Evolutionary conservation across 2,888 invertebrate species (phyloP).

Genomic region (Drosophila acutilabella): DNA sequence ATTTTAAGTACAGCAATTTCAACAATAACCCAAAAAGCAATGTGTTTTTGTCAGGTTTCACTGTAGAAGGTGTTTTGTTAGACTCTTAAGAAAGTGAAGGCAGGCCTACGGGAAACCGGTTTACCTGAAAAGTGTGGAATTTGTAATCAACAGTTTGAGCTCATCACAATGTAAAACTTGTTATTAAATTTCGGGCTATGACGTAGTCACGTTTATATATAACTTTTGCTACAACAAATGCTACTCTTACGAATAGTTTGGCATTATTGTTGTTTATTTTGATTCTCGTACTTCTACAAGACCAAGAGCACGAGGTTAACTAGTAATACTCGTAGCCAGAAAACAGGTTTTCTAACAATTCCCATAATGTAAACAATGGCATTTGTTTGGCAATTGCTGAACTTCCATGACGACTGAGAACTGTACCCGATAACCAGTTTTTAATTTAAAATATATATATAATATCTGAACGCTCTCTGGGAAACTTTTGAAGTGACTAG

Average conservation of each 20-base stretch:
- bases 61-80: slow-evolving; percentile 30
- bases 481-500: slow-evolving; percentile 17
- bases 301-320: slow-evolving; percentile 59
- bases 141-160: slow-evolving; percentile 29
- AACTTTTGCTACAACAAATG: neutral
- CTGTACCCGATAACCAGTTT: slow-evolving; percentile 41
- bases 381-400: slow-evolving; percentile 40
- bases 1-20: neutral
- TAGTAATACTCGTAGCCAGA: slow-evolving; percentile 49
- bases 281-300: slow-evolving; percentile 35
- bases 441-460: neutral
- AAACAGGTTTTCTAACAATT: slow-evolving; percentile 47
- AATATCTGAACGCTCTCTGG: neutral
- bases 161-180: slow-evolving; percentile 61
- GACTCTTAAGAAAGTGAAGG: slow-evolving; percentile 27
- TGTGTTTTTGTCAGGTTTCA: slow-evolving; percentile 5
- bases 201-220: slow-evolving; percentile 6
- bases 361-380: slow-evolving; percentile 18
- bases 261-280: slow-evolving; percentile 34
- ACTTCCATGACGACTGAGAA: slow-evolving; percentile 33
- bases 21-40: neutral
- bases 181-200: slow-evolving; percentile 59
- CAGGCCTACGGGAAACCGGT: slow-evolving; percentile 51
- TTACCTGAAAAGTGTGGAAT: slow-evolving; percentile 39
- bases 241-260: neutral